These are phyloP conservation scores for Helostoma temminkii DNA, from an alignment of 2,797 vertebrate genomes.

Conservation along the genomic window DNA sequence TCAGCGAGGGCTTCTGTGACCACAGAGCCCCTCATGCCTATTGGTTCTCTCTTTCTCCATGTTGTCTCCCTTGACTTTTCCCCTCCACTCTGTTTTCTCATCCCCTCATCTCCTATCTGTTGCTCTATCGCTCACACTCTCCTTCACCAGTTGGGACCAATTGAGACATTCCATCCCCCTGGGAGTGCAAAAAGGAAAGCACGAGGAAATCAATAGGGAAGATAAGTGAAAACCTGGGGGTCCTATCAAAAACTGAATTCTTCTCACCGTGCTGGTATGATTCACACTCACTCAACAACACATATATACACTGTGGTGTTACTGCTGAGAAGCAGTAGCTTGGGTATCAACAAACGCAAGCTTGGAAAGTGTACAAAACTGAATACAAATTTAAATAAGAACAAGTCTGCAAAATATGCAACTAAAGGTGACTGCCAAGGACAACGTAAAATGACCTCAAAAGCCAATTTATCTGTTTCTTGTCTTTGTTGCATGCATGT, in stretches of 20 bases:
- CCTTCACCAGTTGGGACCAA: conserved; percentile 71
- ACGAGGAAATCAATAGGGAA: conserved; percentile 82
- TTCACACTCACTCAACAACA: conserved; percentile 51
- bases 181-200: conserved; percentile 75
- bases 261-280: conserved; percentile 67
- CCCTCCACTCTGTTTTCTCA: conserved; percentile 4
- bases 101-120: conserved; percentile 66
- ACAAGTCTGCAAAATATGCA: neutral
- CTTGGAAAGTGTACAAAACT: conserved; percentile 28
- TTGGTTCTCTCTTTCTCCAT: conserved; percentile 27
- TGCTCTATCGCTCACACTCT: conserved; percentile 67
- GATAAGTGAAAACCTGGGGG: conserved; percentile 81
- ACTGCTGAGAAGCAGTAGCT: conserved; percentile 42
- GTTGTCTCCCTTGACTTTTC: conserved; percentile 11
- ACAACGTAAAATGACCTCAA: conserved; percentile 16
- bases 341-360: conserved; percentile 25
- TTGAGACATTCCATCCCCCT: conserved; percentile 80
- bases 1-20: conserved; percentile 77
- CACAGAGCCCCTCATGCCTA: conserved; percentile 49
- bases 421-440: neutral
- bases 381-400: conserved; percentile 12
- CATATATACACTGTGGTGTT: conserved; percentile 38
- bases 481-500: conserved; percentile 12
- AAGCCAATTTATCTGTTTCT: neutral
- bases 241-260: conserved; percentile 73